phyloP scores from a whole-genome alignment of 2,797 vertebrate species.

The Sebastes aleutianus region DNA sequence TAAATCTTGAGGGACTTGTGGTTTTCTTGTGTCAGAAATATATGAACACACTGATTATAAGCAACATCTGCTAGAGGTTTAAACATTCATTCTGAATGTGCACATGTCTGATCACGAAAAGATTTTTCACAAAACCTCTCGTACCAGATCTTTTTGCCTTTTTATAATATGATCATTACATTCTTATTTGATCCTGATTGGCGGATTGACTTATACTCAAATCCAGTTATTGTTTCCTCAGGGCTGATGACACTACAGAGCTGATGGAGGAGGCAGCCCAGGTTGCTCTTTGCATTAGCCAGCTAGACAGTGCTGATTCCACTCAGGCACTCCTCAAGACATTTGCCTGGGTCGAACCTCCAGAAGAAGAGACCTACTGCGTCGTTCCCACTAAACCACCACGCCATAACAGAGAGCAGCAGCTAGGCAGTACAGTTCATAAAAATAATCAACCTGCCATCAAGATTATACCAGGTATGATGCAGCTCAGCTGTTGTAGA shows the following conservation, averaged over 20 bases:
- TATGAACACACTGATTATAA: not conserved
- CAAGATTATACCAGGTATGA: constrained; percentile 25
- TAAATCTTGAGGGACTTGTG: too few relatives aligned
- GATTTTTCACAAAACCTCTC: not conserved
- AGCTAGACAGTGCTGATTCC: constrained; percentile 54
- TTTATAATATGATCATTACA: too few relatives aligned
- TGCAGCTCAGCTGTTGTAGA: not conserved
- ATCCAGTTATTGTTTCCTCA: constrained; percentile 38
- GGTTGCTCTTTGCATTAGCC: constrained; percentile 34
- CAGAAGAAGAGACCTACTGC: constrained; percentile 50
- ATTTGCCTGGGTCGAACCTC: constrained; percentile 73
- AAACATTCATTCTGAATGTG: not conserved
- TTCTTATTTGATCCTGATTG: not conserved
- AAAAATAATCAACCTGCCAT: not conserved
- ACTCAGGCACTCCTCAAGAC: constrained; percentile 81
- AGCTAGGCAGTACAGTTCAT: not conserved
- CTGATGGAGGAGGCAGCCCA: constrained; percentile 70
- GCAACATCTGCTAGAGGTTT: not conserved
- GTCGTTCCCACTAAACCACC: constrained; percentile 5
- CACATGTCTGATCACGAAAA: not conserved
- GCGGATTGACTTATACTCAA: not conserved
- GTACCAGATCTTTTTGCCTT: not conserved
- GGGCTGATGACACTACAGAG: constrained; percentile 75
- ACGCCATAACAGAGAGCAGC: not conserved
- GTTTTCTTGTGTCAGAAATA: not conserved